Evolutionary conservation across 2,113 vertebrate species (phyloP), one percentile per base, ranked within the genome.

Genomic region (Piaya cayana): DNA sequence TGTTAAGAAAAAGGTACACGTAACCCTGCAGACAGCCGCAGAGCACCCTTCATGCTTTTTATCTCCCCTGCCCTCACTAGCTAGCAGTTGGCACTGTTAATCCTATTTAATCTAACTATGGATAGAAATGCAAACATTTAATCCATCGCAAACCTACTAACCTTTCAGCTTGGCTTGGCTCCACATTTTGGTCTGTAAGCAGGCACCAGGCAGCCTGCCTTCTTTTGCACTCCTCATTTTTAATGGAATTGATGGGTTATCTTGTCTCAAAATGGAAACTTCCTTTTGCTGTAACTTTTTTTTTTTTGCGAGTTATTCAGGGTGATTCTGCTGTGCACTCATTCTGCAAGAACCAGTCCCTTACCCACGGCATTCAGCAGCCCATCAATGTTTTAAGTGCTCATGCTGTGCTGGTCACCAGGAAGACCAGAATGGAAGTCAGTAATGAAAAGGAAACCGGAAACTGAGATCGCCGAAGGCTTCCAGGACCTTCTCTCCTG

Each of bases 111-210:
- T 3, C 5, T 77, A 83, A 81, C 82, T 90, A 74, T 18, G 50
- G 68, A 90, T 74, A 95, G 79, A 55, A 13, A 59, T 12, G 25
- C 71, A 91, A 80, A 88, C 71, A 59, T 88, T 80, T 95, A 96
- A 96, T 90, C 93, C 2, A 0, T 43, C 67, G 85, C 83, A 84
- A 96, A 52, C 55, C 56, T 60, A 80, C 92, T 78, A 63, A 85
- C 59, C 59, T 39, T 87, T 70, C 87, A 80, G 74, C 42, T 37
- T 69, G 75, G 30, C 59, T 67, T 76, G 68, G 92, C 39, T 74
- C 29, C 56, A 56, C 6, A 1, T 55, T 83, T 81, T 70, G 20
- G 68, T 59, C 83, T 70, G 55, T 32, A 72, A 92, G 69, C 42
- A 63, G 69, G 52, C 64, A 47, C 71, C 13, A 67, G 60, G 56